Percentiles rank a stretch among this genome's conserved stretches.
phyloP scores from a whole-genome alignment of 1,140 invertebrate genomes.

The Drosophila punjabiensis region DNA sequence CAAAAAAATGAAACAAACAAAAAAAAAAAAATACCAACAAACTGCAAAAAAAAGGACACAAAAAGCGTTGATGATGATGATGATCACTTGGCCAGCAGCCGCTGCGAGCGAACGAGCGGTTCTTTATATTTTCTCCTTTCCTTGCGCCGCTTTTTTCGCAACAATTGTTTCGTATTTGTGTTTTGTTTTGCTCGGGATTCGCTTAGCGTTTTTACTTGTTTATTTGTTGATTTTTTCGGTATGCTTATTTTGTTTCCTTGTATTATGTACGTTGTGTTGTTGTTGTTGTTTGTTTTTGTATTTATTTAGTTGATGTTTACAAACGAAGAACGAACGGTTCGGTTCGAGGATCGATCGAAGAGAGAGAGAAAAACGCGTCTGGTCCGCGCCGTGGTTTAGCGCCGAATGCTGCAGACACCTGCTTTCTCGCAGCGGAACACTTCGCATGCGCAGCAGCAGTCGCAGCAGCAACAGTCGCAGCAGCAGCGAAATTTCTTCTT shows the following conservation, averaged over 20 bases:
- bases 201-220: slow-evolving; percentile 11
- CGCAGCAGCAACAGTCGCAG: slow-evolving; percentile 17
- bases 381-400: slow-evolving; percentile 84
- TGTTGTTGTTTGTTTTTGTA: slow-evolving; percentile 11
- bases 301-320: slow-evolving; percentile 1
- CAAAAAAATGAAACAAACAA: slow-evolving; percentile 21
- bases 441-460: slow-evolving; percentile 83
- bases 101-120: slow-evolving; percentile 23
- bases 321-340: slow-evolving; percentile 4
- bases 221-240: background rate
- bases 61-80: slow-evolving; percentile 38
- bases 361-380: slow-evolving; percentile 79
- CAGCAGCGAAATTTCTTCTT: slow-evolving; percentile 73
- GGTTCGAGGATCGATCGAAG: slow-evolving; percentile 31
- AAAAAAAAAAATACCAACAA: slow-evolving; percentile 33
- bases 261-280: slow-evolving; percentile 24
- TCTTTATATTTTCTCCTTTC: slow-evolving; percentile 17
- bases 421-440: slow-evolving; percentile 85
- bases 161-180: slow-evolving; percentile 7
- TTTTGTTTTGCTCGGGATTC: slow-evolving; percentile 29
- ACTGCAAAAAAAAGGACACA: slow-evolving; percentile 34
- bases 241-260: background rate
- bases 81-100: slow-evolving; percentile 35
- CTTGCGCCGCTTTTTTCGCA: slow-evolving; percentile 12
- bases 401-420: slow-evolving; percentile 85